These are phyloP conservation scores for Strix occidentalis DNA, from an alignment of 2,797 vertebrate species.

Conservation along the genomic window DNA sequence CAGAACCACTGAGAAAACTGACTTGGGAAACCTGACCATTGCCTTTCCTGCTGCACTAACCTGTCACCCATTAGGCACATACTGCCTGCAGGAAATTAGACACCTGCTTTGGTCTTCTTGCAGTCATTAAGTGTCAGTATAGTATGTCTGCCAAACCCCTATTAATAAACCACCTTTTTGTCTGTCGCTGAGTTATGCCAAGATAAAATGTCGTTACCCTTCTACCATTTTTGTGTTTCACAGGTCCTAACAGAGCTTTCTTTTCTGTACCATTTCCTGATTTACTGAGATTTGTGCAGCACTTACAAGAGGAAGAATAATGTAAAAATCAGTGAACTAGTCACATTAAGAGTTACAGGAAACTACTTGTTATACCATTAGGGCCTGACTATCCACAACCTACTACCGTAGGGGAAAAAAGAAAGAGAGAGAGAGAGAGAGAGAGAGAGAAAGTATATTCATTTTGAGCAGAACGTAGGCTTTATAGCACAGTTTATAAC, in stretches of 20 bases:
- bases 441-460: not conserved
- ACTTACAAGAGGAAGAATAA: not conserved
- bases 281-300: not conserved
- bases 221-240: not conserved
- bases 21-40: not conserved
- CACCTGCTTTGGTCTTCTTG: constrained; percentile 3
- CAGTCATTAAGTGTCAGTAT: constrained; percentile 11
- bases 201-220: not conserved
- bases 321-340: not conserved
- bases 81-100: constrained; percentile 6
- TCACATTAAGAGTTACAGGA: not conserved
- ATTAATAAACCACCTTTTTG: constrained; percentile 56
- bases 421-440: no score
- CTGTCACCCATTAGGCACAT: not conserved
- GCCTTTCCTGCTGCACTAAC: not conserved
- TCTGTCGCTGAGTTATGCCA: not conserved
- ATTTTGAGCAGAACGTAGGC: not conserved
- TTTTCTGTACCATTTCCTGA: not conserved
- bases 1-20: not conserved
- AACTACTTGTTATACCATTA: not conserved
- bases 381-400: not conserved
- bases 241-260: not conserved
- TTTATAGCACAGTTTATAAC: not conserved
- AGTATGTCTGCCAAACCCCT: constrained; percentile 46
- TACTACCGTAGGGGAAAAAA: not conserved